A percentile compares a stretch with the other conserved stretches of the same genome.
Evolutionary conservation across 1,140 invertebrate genomes (phyloP).

Genomic region (Hyphantria cunea): DNA sequence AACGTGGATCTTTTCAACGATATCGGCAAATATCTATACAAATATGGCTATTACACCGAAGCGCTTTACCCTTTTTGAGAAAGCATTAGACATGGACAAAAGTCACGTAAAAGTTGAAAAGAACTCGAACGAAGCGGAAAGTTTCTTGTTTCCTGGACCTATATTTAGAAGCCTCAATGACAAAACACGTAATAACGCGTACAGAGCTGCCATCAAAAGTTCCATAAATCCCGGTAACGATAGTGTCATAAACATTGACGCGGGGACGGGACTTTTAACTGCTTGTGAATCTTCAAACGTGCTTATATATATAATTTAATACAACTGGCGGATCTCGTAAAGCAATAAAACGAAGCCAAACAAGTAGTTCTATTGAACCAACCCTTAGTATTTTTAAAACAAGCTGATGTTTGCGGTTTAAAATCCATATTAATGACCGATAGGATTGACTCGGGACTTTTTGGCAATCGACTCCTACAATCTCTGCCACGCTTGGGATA

Average conservation of each 20-base stretch:
- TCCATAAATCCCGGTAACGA: not conserved
- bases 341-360: not conserved
- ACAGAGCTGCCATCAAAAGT: slow-evolving; percentile 3
- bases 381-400: not conserved
- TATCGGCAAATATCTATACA: slow-evolving; percentile 1
- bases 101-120: slow-evolving; percentile 5
- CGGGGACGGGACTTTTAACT: not conserved
- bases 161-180: slow-evolving; percentile 11
- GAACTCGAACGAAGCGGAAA: slow-evolving; percentile 9
- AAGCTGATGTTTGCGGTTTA: not conserved
- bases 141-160: not conserved
- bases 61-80: slow-evolving; percentile 12
- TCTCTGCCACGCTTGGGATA: slow-evolving; percentile 5
- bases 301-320: no score
- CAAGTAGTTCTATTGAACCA: slow-evolving; percentile 1
- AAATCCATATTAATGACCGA: slow-evolving; percentile 1
- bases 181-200: slow-evolving; percentile 2
- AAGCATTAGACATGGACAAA: slow-evolving; percentile 7
- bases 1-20: no score
- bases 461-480: slow-evolving; percentile 4
- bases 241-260: slow-evolving; percentile 7
- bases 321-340: not conserved
- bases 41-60: slow-evolving; percentile 1
- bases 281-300: not conserved
- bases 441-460: not conserved